These are phyloP conservation scores for Amblyjoppa proteus DNA, from an alignment of 2,888 invertebrate genomes.

Conservation along the genomic window DNA sequence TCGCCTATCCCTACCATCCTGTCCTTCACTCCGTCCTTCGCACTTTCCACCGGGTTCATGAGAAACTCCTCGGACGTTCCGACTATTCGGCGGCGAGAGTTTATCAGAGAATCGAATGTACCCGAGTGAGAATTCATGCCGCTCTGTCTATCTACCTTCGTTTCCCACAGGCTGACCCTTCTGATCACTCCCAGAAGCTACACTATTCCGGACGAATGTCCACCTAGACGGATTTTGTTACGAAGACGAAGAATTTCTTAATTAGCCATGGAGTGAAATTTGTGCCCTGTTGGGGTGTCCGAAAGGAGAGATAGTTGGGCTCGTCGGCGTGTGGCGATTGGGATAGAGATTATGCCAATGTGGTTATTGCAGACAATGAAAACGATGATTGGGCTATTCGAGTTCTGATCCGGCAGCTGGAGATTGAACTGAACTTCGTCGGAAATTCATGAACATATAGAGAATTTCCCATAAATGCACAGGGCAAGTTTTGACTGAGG, in stretches of 20 bases:
- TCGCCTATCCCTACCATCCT: constrained; percentile 64
- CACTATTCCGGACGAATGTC: constrained; percentile 24
- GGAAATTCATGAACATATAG: neutral
- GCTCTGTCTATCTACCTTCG: constrained; percentile 13
- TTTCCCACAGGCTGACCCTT: constrained; percentile 43
- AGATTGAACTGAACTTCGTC: neutral
- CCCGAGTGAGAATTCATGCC: constrained; percentile 48
- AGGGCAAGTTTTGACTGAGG: neutral
- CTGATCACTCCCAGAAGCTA: constrained; percentile 26
- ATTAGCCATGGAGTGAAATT: neutral
- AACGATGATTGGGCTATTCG: neutral
- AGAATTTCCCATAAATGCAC: neutral
- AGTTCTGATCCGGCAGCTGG: neutral
- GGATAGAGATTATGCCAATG: neutral
- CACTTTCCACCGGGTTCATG: constrained; percentile 3
- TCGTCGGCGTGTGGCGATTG: neutral
- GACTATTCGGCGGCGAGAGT: constrained; percentile 55
- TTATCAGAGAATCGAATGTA: constrained; percentile 47
- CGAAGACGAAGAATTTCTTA: constrained; percentile 17
- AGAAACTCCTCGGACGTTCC: constrained; percentile 47
- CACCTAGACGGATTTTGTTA: neutral
- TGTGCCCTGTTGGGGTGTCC: neutral
- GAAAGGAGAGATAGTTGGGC: neutral
- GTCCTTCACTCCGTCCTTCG: constrained; percentile 56
- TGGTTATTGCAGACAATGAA: neutral